These are phyloP conservation scores for Mus caroli DNA, from an alignment of 2,797 vertebrate species.

Conservation along the genomic window DNA sequence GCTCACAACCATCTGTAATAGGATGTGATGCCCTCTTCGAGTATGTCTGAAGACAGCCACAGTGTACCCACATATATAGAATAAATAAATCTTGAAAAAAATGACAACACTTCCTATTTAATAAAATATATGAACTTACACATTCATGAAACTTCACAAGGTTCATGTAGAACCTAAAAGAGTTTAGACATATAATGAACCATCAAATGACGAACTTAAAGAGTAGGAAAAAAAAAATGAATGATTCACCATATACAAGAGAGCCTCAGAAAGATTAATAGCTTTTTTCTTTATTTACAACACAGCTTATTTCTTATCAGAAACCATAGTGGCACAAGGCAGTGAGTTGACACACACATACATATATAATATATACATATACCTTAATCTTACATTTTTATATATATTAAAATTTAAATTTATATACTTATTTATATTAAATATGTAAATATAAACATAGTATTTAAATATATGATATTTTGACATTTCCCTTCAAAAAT, in stretches of 20 bases:
- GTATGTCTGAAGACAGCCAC: too few species aligned
- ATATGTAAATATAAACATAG: too few species aligned
- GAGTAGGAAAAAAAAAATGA: not conserved
- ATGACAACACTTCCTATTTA: not conserved
- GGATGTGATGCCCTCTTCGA: too few species aligned
- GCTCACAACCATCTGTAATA: too few species aligned
- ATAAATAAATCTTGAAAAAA: too few species aligned
- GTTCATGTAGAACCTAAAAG: not conserved
- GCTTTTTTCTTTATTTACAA: not conserved
- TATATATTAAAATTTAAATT: too few species aligned
- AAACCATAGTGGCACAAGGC: not conserved
- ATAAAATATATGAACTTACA: conserved; percentile 14
- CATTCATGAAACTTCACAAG: not conserved
- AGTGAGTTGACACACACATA: too few species aligned
- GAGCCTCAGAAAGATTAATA: conserved; percentile 22
- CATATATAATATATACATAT: too few species aligned
- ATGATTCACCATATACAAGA: not conserved
- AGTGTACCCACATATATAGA: too few species aligned
- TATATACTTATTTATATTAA: too few species aligned
- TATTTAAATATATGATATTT: not conserved
- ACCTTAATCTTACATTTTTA: not conserved
- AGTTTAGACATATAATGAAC: conserved; percentile 7
- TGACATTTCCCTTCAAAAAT: conserved; percentile 51
- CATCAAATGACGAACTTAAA: conserved; percentile 37
- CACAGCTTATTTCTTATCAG: conserved; percentile 20